Evolutionary conservation across 2,113 vertebrate species (phyloP).

Genomic region (Hemiscyllium ocellatum): DNA sequence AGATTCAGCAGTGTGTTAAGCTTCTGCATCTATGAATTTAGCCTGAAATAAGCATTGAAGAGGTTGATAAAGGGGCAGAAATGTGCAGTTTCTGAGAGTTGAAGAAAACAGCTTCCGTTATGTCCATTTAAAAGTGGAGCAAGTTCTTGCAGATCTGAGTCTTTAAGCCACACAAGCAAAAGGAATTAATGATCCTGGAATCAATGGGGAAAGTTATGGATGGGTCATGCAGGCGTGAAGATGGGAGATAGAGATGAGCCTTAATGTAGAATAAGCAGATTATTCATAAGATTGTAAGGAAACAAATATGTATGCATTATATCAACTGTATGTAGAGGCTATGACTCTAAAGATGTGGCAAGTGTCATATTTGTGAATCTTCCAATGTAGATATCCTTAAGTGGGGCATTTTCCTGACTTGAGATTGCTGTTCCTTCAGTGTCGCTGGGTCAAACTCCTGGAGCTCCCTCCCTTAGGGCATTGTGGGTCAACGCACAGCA

Average conservation of each 20-base stretch:
- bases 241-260: not conserved
- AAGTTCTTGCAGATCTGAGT: not conserved
- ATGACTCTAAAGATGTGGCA: not conserved
- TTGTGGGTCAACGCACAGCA: too few species aligned
- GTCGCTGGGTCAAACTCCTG: too few species aligned
- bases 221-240: not conserved
- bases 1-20: not conserved
- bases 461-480: too few species aligned
- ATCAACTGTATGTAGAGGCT: not conserved
- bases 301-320: not conserved
- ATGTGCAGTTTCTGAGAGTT: not conserved
- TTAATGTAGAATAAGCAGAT: not conserved
- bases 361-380: not conserved
- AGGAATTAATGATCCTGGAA: not conserved
- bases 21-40: not conserved
- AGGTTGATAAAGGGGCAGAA: not conserved
- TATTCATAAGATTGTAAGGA: not conserved
- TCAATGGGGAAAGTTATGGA: not conserved
- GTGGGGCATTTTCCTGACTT: not conserved
- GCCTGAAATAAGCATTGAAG: not conserved
- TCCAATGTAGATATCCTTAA: not conserved
- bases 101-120: not conserved
- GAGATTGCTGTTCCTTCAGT: too few species aligned
- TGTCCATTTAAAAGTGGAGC: not conserved
- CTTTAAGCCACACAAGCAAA: not conserved